These are phyloP conservation scores for Muraenolepis orangiensis DNA, from an alignment of 2,797 vertebrate genomes.

Conservation along the genomic window DNA sequence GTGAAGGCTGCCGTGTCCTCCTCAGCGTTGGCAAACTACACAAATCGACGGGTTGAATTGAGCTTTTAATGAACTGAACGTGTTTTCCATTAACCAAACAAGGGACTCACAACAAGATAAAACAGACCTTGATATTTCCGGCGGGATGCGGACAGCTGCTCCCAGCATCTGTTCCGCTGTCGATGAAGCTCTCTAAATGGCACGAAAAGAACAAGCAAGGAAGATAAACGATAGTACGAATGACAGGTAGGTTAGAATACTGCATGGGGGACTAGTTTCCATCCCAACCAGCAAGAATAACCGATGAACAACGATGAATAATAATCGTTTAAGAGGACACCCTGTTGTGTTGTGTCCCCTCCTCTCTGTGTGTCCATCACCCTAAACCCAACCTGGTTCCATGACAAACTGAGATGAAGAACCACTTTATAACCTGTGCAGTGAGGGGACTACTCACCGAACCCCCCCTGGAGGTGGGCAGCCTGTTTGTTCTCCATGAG, in stretches of 20 bases:
- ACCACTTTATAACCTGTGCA: not conserved
- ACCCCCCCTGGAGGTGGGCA: slow-evolving; percentile 54
- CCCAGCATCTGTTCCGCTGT: slow-evolving; percentile 44
- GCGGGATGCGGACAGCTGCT: slow-evolving; percentile 38
- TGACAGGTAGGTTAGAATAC: not conserved
- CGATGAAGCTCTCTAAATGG: slow-evolving; percentile 57
- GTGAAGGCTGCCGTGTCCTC: slow-evolving; percentile 46
- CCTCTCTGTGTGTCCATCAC: not conserved
- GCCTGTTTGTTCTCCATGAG: slow-evolving; percentile 60
- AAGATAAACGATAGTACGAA: not conserved
- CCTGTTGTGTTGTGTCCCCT: not conserved
- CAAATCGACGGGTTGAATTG: not conserved
- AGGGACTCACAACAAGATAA: not conserved
- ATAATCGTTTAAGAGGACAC: not conserved
- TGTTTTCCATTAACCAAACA: not conserved
- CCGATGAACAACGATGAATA: not conserved
- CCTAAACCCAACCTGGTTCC: not conserved
- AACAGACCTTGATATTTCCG: slow-evolving; percentile 53
- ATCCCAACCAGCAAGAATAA: not conserved
- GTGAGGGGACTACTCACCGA: slow-evolving; percentile 56
- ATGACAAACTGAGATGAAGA: not conserved
- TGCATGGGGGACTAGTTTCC: not conserved
- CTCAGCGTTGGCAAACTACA: slow-evolving; percentile 55
- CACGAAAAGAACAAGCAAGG: not conserved
- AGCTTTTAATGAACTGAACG: not conserved